Conservation (phyloP, 1,140 invertebrate genomes). For the Drosophila leontia region DNA sequence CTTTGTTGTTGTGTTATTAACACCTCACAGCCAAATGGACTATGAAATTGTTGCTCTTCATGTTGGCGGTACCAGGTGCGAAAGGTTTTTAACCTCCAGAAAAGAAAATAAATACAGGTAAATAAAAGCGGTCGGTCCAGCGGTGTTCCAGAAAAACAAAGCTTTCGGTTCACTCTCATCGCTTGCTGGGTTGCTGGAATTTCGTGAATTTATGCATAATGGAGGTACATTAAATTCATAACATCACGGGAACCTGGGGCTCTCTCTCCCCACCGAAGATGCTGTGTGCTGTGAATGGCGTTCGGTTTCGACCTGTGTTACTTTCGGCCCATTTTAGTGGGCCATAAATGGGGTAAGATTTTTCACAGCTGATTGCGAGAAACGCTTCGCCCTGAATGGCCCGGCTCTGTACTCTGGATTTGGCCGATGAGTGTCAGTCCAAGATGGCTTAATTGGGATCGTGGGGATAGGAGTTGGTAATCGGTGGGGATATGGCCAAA, state of each 20-base stretch:
- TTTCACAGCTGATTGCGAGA: conserved; percentile 83
- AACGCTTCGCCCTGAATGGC: conserved; percentile 64
- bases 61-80: conserved; percentile 21
- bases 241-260: conserved; percentile 41
- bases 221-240: conserved; percentile 80
- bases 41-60: conserved; percentile 56
- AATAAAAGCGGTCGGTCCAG: conserved; percentile 12
- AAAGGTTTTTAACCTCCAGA: conserved; percentile 71
- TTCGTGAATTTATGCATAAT: conserved; percentile 84
- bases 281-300: conserved; percentile 53
- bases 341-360: conserved; percentile 79
- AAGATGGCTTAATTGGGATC: conserved; percentile 29
- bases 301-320: conserved; percentile 50
- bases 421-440: conserved; percentile 12
- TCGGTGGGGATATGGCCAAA: not conserved
- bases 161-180: conserved; percentile 62
- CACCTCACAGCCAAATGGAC: conserved; percentile 77
- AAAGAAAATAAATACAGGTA: conserved; percentile 20
- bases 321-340: conserved; percentile 69
- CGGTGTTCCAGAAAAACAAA: conserved; percentile 66
- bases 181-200: conserved; percentile 46
- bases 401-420: conserved; percentile 51
- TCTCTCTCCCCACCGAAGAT: conserved; percentile 12
- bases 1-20: conserved; percentile 80
- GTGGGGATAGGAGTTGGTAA: not conserved